Percentiles rank a stretch among this genome's conserved stretches.
Evolutionary conservation across 2,888 invertebrate species (phyloP).

Genomic region (Orchesella flavescens): DNA sequence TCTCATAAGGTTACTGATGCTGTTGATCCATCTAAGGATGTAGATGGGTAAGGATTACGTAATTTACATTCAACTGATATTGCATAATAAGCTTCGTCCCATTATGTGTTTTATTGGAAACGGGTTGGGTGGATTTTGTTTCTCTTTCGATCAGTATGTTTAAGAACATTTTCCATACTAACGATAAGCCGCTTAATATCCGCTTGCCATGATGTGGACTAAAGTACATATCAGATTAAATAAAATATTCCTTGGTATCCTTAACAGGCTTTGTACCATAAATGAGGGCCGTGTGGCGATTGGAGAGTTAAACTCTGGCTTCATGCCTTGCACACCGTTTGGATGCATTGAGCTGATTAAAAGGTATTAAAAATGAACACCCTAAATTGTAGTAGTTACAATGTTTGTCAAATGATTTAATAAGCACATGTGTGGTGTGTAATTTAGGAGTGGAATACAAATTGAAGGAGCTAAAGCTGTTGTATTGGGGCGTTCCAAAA

Average conservation of each 20-base stretch:
- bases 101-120: no score
- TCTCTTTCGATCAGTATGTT: no score
- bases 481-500: slow-evolving; percentile 96
- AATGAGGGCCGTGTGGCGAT: slow-evolving; percentile 95
- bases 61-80: not conserved
- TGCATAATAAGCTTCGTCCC: not conserved
- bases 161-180: not conserved
- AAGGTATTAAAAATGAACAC: slow-evolving; percentile 76
- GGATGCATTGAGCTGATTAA: slow-evolving; percentile 95
- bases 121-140: no score
- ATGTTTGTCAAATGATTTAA: not conserved
- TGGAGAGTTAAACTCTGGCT: slow-evolving; percentile 87
- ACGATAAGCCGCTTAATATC: not conserved
- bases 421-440: not conserved
- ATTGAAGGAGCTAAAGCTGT: slow-evolving; percentile 91
- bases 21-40: slow-evolving; percentile 92
- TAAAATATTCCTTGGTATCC: slow-evolving; percentile 16
- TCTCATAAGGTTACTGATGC: slow-evolving; percentile 89
- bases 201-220: slow-evolving; percentile 16
- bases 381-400: slow-evolving; percentile 73
- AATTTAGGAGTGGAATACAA: slow-evolving; percentile 80
- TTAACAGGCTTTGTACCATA: slow-evolving; percentile 85
- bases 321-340: slow-evolving; percentile 96
- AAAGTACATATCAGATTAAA: not conserved
- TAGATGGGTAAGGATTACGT: slow-evolving; percentile 85